These are phyloP conservation scores for Orchesella flavescens DNA, from an alignment of 2,888 invertebrate species.

Conservation along the genomic window DNA sequence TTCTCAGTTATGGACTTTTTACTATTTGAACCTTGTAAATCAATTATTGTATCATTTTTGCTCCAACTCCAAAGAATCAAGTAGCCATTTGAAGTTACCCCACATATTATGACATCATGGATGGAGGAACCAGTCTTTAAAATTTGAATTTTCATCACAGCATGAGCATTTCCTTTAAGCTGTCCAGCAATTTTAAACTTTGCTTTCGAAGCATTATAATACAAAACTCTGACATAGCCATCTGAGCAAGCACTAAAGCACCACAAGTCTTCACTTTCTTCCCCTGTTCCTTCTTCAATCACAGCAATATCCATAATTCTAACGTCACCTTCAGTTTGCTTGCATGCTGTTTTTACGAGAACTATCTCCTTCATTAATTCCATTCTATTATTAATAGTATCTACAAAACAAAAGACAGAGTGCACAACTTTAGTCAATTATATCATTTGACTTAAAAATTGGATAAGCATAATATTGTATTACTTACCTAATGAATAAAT, in stretches of 20 bases:
- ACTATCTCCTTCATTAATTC: conserved; percentile 49
- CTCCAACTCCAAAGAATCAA: conserved; percentile 58
- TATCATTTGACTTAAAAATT: no score
- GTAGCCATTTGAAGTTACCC: conserved; percentile 63
- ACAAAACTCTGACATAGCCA: conserved; percentile 59
- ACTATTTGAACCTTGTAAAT: not conserved
- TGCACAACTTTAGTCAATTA: no score
- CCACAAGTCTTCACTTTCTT: conserved; percentile 32
- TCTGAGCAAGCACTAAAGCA: conserved; percentile 65
- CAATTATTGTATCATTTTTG: not conserved
- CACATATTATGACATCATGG: conserved; percentile 17
- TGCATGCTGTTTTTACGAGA: conserved; percentile 54
- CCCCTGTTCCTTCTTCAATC: not conserved
- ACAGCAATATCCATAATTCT: conserved; percentile 63
- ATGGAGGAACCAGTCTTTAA: not conserved
- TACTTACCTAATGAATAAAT: conserved; percentile 51
- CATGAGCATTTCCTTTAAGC: conserved; percentile 56
- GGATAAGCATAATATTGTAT: not conserved
- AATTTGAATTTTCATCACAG: conserved; percentile 56
- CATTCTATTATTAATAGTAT: conserved; percentile 21
- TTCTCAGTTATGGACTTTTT: conserved; percentile 17
- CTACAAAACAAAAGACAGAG: conserved; percentile 3
- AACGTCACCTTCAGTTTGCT: conserved; percentile 55
- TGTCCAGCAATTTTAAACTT: conserved; percentile 50
- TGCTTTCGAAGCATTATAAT: conserved; percentile 24